phyloP scores from a whole-genome alignment of 2,797 vertebrate species.

The Sebastes oblongus region DNA sequence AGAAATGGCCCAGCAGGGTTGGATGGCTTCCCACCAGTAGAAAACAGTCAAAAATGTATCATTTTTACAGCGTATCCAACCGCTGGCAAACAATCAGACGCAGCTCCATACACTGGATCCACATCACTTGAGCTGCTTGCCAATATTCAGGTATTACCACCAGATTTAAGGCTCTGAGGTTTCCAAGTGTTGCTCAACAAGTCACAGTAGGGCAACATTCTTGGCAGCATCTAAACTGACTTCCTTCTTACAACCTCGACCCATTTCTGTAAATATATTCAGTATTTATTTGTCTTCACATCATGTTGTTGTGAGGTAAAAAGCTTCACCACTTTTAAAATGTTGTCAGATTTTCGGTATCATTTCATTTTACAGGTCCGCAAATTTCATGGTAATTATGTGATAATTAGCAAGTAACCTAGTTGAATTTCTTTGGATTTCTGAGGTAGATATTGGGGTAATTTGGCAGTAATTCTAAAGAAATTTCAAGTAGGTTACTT shows the following conservation, averaged over 20 bases:
- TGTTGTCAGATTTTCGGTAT: too few relatives aligned
- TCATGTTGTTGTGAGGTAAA: background rate
- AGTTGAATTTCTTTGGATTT: too few relatives aligned
- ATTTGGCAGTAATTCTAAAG: too few relatives aligned
- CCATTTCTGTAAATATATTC: constrained; percentile 19
- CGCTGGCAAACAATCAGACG: background rate
- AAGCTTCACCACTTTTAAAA: background rate
- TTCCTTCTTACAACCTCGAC: background rate
- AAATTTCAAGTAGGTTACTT: too few relatives aligned
- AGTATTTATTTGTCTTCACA: background rate
- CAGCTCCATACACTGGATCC: background rate
- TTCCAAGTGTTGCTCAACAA: constrained; percentile 31
- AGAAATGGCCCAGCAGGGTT: background rate
- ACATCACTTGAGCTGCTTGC: background rate
- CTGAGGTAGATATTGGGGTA: too few relatives aligned
- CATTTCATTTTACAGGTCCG: too few relatives aligned
- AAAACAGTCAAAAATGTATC: background rate
- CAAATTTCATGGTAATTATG: too few relatives aligned
- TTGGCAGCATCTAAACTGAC: constrained; percentile 11
- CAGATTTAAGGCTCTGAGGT: background rate
- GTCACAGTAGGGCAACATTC: background rate
- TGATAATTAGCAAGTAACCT: too few relatives aligned
- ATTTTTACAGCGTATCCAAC: background rate
- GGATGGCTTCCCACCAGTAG: background rate
- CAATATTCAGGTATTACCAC: background rate